Conservation (phyloP, 2,888 invertebrate genomes). For the Steinernema carpocapsae region DNA sequence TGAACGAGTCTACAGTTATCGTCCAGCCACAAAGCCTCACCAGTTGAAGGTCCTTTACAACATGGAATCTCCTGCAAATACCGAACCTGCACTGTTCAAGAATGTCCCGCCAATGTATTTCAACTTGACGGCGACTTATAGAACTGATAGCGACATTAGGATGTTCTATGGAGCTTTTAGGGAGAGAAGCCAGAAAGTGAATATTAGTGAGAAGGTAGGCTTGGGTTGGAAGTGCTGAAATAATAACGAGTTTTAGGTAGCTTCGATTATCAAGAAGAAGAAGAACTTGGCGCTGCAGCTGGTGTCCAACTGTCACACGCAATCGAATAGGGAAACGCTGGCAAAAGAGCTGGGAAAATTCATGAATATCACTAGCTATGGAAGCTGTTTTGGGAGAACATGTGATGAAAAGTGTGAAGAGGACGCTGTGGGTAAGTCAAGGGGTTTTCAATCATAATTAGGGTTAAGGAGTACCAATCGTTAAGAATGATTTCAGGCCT, state of each 20-base stretch:
- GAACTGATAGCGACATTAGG: constrained; percentile 38
- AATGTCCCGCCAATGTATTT: constrained; percentile 36
- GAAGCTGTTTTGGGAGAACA: constrained; percentile 14
- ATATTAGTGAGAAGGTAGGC: not conserved
- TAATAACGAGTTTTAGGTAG: constrained; percentile 29
- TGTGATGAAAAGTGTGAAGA: no score
- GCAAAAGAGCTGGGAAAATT: not conserved
- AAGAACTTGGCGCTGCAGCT: no score
- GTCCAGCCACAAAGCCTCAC: constrained; percentile 18
- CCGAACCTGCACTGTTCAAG: not conserved
- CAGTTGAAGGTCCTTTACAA: constrained; percentile 38
- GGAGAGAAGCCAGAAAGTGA: not conserved
- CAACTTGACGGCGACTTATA: constrained; percentile 42
- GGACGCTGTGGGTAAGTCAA: no score
- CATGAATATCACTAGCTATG: constrained; percentile 27
- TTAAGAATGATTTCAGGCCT: no score
- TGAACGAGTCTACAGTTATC: constrained; percentile 35
- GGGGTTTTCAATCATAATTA: no score
- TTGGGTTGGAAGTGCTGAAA: not conserved
- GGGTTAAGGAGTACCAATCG: no score
- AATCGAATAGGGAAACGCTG: not conserved
- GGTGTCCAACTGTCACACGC: no score
- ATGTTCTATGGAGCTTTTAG: constrained; percentile 36
- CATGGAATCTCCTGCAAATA: constrained; percentile 38
- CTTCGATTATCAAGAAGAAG: not conserved